Evolutionary conservation across 2,888 invertebrate genomes (phyloP).

Genomic region (Axea sp.): DNA sequence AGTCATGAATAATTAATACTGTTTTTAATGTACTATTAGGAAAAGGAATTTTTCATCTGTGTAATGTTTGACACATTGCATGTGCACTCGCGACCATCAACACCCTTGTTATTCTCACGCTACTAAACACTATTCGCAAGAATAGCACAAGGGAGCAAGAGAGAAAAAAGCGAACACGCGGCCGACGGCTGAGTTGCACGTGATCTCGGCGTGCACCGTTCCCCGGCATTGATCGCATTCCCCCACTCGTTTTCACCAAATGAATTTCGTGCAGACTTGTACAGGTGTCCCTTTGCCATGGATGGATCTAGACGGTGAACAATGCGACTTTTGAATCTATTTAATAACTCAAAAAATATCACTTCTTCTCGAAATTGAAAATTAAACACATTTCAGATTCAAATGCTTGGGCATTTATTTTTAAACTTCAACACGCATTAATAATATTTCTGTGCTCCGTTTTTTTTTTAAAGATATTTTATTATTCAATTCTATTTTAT

Average conservation of each 20-base stretch:
- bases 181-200: constrained; percentile 76
- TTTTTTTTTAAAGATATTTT: too few species aligned
- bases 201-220: constrained; percentile 72
- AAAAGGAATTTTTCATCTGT: constrained; percentile 1
- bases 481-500: too few species aligned
- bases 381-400: too few species aligned
- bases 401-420: too few species aligned
- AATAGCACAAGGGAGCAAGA: constrained; percentile 61
- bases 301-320: too few species aligned
- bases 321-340: too few species aligned
- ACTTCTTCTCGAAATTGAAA: too few species aligned
- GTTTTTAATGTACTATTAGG: background rate
- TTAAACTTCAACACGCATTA: too few species aligned
- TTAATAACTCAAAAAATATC: too few species aligned
- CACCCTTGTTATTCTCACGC: constrained; percentile 47
- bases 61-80: background rate
- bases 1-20: too few species aligned
- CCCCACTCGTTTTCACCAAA: constrained; percentile 63
- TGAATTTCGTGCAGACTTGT: constrained; percentile 51
- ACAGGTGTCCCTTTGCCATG: constrained; percentile 40
- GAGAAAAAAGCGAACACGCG: constrained; percentile 73
- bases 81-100: constrained; percentile 20
- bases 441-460: too few species aligned
- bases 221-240: constrained; percentile 75
- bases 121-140: constrained; percentile 48